Evolutionary conservation across 2,888 invertebrate species (phyloP), one percentile per base, ranked within the genome.

Genomic region (Agrotis segetum): DNA sequence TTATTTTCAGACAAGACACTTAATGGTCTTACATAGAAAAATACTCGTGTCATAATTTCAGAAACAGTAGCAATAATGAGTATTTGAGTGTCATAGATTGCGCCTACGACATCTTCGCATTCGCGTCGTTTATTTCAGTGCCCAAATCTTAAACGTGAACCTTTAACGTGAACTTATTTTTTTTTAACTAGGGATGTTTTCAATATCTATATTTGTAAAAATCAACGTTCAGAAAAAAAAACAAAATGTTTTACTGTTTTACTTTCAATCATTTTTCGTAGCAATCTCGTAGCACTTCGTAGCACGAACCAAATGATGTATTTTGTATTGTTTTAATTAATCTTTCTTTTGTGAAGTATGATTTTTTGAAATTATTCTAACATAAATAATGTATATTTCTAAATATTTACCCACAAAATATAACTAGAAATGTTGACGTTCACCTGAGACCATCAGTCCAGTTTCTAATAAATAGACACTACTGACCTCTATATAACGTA

Each of bases 391-490:
- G 5, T 56, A n/a, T 13, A n/a, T 13, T 13, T 46, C 1, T 47
- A 16, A 14, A 3, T 66, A 9, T 46, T 19, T n/a, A 19, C 1
- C 16, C 7, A 29, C 4, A 44, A 40, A 24, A 24, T 24, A 40
- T 40, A 40, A 40, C 40, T 40, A 40, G 40, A 40, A 40, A 40
- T 40, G 40, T 40, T 40, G 40, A 40, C 40, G 40, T 40, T 9
- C 50, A 59, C 47, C 16, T n/a, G n/a, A 34, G 3, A n/a, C 44
- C n/a, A 50, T 56, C 34, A 58, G 44, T 24, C 46, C 40, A 59
- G 29, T 65, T 72, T 73, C 72, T 58, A 46, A 17, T 56, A 61
- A 61, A 74, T 34, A 58, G 47, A 74, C 67, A 74, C 14, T 13
- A 47, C 29, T 67, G 68, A 68, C 56, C 61, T 50, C 16, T n/a